Percentiles rank a stretch among this genome's conserved stretches.
phyloP scores from a whole-genome alignment of 2,888 invertebrate species.

The Panorpa germanica region DNA sequence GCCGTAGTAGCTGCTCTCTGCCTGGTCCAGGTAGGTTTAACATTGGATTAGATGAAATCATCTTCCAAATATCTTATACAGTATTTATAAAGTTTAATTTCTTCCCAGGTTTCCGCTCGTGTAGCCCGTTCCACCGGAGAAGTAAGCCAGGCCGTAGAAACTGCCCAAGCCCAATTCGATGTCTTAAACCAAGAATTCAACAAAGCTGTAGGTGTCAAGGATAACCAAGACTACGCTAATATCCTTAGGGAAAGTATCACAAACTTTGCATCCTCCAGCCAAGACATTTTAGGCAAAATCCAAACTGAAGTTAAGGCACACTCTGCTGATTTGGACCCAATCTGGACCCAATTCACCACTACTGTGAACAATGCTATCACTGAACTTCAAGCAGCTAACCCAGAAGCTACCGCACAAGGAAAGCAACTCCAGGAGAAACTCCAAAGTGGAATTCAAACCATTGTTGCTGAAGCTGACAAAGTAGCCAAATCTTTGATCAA shows the following conservation, averaged over 20 bases:
- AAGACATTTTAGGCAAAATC: background rate
- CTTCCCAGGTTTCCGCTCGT: too few relatives aligned
- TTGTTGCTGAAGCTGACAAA: conserved; percentile 11
- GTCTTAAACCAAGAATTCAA: too few relatives aligned
- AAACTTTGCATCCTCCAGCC: background rate
- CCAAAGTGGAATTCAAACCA: conserved; percentile 11
- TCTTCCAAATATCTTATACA: too few relatives aligned
- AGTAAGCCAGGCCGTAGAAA: conserved; percentile 8
- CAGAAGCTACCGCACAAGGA: conserved; percentile 10
- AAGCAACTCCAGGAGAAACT: conserved; percentile 11
- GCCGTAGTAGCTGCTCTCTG: conserved; percentile 10
- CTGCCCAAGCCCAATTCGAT: background rate
- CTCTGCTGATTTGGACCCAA: conserved; percentile 10
- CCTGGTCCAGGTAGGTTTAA: conserved; percentile 11
- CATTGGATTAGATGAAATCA: too few relatives aligned
- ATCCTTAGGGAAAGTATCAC: background rate
- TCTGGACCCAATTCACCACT: conserved; percentile 10
- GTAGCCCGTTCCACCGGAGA: conserved; percentile 6
- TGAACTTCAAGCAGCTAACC: conserved; percentile 11
- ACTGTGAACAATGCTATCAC: conserved; percentile 12
- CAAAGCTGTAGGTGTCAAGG: too few relatives aligned
- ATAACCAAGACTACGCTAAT: too few relatives aligned
- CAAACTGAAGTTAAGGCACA: conserved; percentile 9
- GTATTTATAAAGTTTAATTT: too few relatives aligned
- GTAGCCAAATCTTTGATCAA: conserved; percentile 11